phyloP scores from a whole-genome alignment of 2,888 invertebrate species.

The Lycophotia porphyrea region DNA sequence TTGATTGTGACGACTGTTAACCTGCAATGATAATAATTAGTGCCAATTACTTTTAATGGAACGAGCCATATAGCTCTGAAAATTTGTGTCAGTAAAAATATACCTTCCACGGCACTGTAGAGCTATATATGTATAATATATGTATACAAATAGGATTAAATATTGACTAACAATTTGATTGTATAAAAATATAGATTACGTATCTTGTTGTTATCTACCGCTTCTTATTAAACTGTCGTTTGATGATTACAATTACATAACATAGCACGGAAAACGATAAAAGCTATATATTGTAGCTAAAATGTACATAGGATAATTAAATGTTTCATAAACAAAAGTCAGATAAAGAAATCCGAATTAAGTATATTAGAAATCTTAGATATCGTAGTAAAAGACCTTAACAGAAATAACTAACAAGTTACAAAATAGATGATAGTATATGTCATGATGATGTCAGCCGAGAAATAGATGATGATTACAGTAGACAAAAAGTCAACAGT shows the following conservation, averaged over 20 bases:
- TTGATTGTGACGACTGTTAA: slow-evolving; percentile 48
- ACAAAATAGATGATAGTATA: neutral
- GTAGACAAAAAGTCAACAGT: slow-evolving; percentile 15
- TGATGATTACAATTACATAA: slow-evolving; percentile 21
- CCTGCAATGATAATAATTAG: slow-evolving; percentile 65
- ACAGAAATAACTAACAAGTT: neutral
- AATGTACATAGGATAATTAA: neutral
- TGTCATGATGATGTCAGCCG: slow-evolving; percentile 22
- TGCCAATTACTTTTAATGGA: slow-evolving; percentile 68
- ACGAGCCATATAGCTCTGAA: slow-evolving; percentile 49
- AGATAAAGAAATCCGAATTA: slow-evolving; percentile 2
- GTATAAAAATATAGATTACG: slow-evolving; percentile 30
- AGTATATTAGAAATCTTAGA: neutral
- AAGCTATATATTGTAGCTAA: neutral
- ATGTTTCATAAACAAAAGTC: neutral
- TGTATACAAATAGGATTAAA: slow-evolving; percentile 31
- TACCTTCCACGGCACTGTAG: neutral
- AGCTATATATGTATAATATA: too few species aligned
- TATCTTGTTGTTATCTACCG: slow-evolving; percentile 24
- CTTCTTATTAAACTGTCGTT: slow-evolving; percentile 30
- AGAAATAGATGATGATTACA: slow-evolving; percentile 25
- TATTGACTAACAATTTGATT: neutral
- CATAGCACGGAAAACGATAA: slow-evolving; percentile 14
- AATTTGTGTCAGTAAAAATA: slow-evolving; percentile 29
- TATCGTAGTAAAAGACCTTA: neutral